Base-by-base conservation (phyloP, 2,797 vertebrate genomes). In the Anolis apletophallus region DNA sequence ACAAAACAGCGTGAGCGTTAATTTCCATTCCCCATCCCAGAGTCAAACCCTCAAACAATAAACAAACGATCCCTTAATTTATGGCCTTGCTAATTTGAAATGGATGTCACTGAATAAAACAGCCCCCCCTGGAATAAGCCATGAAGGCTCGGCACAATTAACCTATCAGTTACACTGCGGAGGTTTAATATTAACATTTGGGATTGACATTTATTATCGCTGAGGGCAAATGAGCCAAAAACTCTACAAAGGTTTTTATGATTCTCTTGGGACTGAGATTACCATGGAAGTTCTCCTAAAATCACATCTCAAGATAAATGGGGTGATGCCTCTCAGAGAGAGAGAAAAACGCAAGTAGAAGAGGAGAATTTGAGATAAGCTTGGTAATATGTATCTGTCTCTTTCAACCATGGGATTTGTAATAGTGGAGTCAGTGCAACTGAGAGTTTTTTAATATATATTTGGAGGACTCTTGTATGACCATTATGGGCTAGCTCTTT, bases 151-250 rank as follows among this genome's bases (percentile, higher is more conserved):
- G 69, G 69, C 69, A 40, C 36, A 36, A 72, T 72, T 72, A 72
- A 72, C 69, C 69, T 72, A 72, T 72, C 69, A 72, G 69, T 72
- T 72, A 72, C 69, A 72, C 69, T 36, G 3, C 34, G 69, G 21
- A 21, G 34, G 34, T 72, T 72, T 72, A 72, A 72, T 36, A 72
- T 72, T 72, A 72, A 36, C 69, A 72, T 72, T 72, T 72, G 36
- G 69, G 36, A 72, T 72, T 72, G 69, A 72, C 69, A 72, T 72
- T 72, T 72, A 72, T 72, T 40, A 36, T 72, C 40, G 69, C 69
- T 72, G 34, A 40, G 17, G 17, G 69, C 36, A 72, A 72, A 36
- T 21, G 69, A 72, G 14, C 32, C 34, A 36, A 72, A 36, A 36
- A 72, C 69, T 72, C 69, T 34, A 72, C 32, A 19, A 21, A 36